Percentiles rank a stretch among this genome's conserved stretches.
These are phyloP conservation scores for Sebastes matsubarae DNA, from an alignment of 2,797 vertebrate species.

Conservation along the genomic window DNA sequence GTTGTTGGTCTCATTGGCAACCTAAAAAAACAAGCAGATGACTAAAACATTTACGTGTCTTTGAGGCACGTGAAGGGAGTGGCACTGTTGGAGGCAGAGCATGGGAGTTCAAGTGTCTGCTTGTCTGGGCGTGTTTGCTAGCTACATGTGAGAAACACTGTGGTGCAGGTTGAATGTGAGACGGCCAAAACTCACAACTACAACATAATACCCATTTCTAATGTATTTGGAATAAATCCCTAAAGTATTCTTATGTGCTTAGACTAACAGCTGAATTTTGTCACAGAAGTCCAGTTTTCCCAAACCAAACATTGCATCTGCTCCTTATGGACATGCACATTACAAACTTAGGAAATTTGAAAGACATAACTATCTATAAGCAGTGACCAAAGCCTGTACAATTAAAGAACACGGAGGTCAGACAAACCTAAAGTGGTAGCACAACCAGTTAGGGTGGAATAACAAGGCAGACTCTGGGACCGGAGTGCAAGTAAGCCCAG, in stretches of 20 bases:
- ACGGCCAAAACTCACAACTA: neutral
- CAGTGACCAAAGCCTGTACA: neutral
- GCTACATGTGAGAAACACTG: neutral
- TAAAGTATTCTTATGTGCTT: neutral
- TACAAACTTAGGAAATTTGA: neutral
- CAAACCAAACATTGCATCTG: neutral
- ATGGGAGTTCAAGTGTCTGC: neutral
- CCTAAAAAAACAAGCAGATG: neutral
- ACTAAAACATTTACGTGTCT: neutral
- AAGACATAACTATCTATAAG: neutral
- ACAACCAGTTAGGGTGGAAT: neutral
- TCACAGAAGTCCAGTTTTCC: neutral
- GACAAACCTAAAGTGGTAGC: neutral
- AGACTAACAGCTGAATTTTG: neutral
- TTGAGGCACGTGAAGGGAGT: conserved; percentile 17
- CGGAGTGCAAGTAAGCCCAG: neutral
- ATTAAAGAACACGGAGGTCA: neutral
- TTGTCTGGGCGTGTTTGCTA: conserved; percentile 1
- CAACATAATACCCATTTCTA: neutral
- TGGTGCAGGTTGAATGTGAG: neutral
- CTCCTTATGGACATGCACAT: neutral
- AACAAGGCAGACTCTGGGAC: neutral
- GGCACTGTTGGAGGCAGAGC: neutral
- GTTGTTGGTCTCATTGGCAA: neutral
- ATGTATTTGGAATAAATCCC: neutral